Percentiles rank a stretch among this genome's conserved stretches.
These are phyloP conservation scores for Otocyon megalotis DNA, from an alignment of 2,113 vertebrate species.

Conservation along the genomic window DNA sequence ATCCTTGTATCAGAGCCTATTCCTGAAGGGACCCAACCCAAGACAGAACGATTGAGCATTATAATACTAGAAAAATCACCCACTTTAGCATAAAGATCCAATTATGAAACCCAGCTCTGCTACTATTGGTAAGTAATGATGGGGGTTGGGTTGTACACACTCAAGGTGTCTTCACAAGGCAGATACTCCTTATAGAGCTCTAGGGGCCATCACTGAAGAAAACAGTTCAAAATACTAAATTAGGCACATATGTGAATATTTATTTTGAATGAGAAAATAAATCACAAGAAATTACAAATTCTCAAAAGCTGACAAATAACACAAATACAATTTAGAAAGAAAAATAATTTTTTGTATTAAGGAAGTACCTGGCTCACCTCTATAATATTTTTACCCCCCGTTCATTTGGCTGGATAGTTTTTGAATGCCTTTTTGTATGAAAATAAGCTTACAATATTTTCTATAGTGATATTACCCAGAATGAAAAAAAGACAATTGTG, in stretches of 20 bases:
- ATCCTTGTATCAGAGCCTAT: too few relatives aligned
- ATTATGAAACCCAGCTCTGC: too few relatives aligned
- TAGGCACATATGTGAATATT: background rate
- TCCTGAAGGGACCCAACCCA: background rate
- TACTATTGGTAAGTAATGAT: background rate
- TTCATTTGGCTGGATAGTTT: background rate
- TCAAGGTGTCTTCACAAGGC: too few relatives aligned
- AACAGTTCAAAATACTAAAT: background rate
- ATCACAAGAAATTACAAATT: background rate
- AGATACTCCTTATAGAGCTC: background rate
- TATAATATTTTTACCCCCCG: background rate
- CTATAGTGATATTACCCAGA: too few relatives aligned
- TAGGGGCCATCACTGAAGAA: background rate
- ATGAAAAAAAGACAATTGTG: background rate
- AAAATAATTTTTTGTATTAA: background rate
- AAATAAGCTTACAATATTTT: background rate
- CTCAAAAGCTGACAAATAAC: background rate
- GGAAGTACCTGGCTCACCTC: background rate
- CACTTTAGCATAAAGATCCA: background rate
- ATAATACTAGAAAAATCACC: background rate
- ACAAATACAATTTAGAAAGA: background rate
- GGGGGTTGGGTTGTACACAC: background rate
- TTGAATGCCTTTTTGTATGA: background rate
- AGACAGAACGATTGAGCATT: background rate
- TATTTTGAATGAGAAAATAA: background rate